phyloP scores from a whole-genome alignment of 2,797 vertebrate genomes.

The Pseudochirops corinnae region DNA sequence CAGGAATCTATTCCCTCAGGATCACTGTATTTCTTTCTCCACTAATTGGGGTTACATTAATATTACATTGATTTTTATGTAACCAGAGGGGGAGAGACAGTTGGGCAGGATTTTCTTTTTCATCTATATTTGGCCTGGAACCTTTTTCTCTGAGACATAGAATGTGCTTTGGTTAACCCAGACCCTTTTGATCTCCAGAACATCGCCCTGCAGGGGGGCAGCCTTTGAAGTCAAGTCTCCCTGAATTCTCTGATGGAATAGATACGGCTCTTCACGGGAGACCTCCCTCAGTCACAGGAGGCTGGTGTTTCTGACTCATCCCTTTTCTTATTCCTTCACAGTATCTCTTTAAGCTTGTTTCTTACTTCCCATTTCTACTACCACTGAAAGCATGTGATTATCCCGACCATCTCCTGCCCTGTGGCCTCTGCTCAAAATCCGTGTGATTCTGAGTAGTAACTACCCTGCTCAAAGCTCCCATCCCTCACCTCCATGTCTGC shows the following conservation, averaged over 20 bases:
- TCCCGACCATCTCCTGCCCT: neutral
- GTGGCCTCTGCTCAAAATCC: neutral
- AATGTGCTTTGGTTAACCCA: constrained; percentile 28
- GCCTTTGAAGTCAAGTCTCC: constrained; percentile 65
- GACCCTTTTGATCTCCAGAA: constrained; percentile 70
- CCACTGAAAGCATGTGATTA: neutral
- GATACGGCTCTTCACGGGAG: constrained; percentile 10
- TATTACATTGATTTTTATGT: constrained; percentile 21
- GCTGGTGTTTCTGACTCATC: neutral
- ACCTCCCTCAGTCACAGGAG: neutral
- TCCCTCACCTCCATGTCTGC: neutral
- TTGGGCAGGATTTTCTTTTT: constrained; percentile 68
- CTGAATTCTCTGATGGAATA: constrained; percentile 49
- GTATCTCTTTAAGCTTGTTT: constrained; percentile 3
- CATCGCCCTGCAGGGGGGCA: constrained; percentile 56
- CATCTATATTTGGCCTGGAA: constrained; percentile 66
- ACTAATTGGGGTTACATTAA: constrained; percentile 20
- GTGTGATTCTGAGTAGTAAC: neutral
- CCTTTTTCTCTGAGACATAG: constrained; percentile 48
- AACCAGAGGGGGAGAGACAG: constrained; percentile 26
- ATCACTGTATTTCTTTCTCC: neutral
- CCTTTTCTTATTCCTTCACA: neutral
- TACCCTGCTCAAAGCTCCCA: neutral
- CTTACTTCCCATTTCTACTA: constrained; percentile 17
- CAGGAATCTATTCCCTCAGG: neutral